Evolutionary conservation across 2,113 vertebrate genomes (phyloP).

Genomic region (Paratilapia polleni): DNA sequence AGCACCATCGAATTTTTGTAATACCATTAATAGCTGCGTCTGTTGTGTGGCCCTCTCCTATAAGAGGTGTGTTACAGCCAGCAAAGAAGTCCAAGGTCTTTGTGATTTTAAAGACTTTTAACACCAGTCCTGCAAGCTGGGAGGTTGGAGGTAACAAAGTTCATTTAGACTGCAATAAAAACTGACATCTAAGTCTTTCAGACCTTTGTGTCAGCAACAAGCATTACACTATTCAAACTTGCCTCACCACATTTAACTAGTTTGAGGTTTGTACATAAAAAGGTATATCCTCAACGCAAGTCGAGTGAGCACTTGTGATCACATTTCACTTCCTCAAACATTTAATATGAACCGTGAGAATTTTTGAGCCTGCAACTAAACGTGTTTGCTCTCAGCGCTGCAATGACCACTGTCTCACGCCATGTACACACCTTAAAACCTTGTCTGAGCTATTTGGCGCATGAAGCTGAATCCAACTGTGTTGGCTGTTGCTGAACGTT

Average conservation of each 20-base stretch:
- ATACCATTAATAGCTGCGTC: constrained; percentile 13
- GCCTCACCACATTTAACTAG: neutral
- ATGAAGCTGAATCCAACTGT: neutral
- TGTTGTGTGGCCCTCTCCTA: neutral
- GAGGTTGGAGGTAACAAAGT: neutral
- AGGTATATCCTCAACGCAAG: neutral
- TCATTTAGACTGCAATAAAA: neutral
- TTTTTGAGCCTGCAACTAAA: neutral
- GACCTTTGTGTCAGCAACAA: neutral
- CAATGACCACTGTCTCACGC: fast-evolving
- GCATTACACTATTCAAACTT: neutral
- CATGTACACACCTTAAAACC: neutral
- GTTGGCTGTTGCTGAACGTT: neutral
- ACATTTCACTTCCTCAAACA: neutral
- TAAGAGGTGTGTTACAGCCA: neutral
- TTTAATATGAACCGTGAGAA: neutral
- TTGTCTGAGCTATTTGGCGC: neutral
- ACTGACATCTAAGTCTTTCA: neutral
- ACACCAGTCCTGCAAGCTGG: neutral
- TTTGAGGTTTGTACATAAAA: constrained; percentile 11
- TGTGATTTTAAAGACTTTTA: neutral
- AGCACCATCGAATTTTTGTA: neutral
- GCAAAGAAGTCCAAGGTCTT: neutral
- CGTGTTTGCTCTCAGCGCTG: neutral
- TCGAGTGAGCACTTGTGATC: neutral